Conservation (phyloP, 2,797 vertebrate genomes). For the Notoglanidium macrostoma region DNA sequence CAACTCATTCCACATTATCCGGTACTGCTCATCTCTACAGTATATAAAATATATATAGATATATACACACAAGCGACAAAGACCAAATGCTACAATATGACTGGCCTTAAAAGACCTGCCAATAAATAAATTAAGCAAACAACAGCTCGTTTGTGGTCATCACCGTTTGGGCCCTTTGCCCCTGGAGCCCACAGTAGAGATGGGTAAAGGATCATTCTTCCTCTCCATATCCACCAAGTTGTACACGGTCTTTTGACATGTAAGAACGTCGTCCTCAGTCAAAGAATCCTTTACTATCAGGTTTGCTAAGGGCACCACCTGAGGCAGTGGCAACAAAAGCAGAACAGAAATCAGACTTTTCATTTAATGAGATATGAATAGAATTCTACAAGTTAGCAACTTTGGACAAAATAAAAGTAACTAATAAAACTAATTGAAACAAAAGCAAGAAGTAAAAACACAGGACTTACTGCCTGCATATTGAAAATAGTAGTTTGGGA, state of each 20-base stretch:
- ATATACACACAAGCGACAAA: background rate
- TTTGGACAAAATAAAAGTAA: background rate
- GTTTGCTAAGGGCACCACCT: constrained; percentile 97
- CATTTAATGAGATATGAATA: background rate
- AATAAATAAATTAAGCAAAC: background rate
- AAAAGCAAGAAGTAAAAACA: background rate
- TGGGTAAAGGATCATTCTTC: constrained; percentile 95
- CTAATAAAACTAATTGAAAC: background rate
- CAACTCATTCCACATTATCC: constrained; percentile 99
- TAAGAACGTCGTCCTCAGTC: constrained; percentile 94
- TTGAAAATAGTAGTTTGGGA: constrained; percentile 99
- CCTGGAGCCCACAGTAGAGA: constrained; percentile 96
- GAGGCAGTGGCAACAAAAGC: constrained; percentile 7
- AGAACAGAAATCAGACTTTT: background rate
- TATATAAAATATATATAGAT: background rate
- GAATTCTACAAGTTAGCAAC: background rate
- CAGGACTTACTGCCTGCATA: constrained; percentile 92
- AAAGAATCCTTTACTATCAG: constrained; percentile 94
- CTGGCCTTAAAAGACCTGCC: background rate
- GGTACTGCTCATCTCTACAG: constrained; percentile 93
- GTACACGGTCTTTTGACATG: constrained; percentile 97
- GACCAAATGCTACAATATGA: background rate
- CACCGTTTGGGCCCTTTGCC: constrained; percentile 98
- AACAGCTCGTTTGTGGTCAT: background rate
- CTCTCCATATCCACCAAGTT: constrained; percentile 99